Base-by-base conservation (phyloP, 2,113 vertebrate genomes). In the Onychorhynchus coronatus region DNA sequence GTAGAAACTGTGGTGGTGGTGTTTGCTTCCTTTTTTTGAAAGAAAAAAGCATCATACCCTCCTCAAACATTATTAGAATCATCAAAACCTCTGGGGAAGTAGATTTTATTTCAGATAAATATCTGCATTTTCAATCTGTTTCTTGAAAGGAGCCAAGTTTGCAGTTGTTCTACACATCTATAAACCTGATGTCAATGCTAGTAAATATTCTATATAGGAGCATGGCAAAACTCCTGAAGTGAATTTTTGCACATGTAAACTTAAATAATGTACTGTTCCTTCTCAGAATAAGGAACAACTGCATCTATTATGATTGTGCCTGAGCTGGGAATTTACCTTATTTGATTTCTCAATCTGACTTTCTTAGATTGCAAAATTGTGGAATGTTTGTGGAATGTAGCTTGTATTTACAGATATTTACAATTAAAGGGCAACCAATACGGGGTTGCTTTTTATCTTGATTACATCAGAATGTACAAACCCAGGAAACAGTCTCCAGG, bases 91-190 rank as follows among this genome's bases (percentile, higher is more conserved):
- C 16, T 11, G 9, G 19, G 6, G 13, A 75, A 62, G 37, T 55
- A 0, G 35, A 0, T 55, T 72, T 82, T 62, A n/a, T 47, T 65
- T 84, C 63, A 78, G 47, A 30, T 62, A 47, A 91, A 10, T 16
- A 31, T 7, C 35, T 58, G 18, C 31, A 49, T 44, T 25, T 58
- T 30, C 17, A 50, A 3, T 67, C 46, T 86, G 4, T 49, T 75
- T 55, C 47, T 63, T 72, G 35, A 73, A 72, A 67, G 67, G 8
- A 30, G 24, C 1, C 14, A 63, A 33, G 12, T 53, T 47, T 78
- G 21, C 33, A 67, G 24, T 55, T 2, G 2, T 55, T 84, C 10
- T 41, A 5, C 3, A 4, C 0, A 1, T 66, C 22, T 62, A 0
- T 39, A 61, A 88, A 15, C 28, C 33, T 4, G 3, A 86, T 21